phyloP scores from a whole-genome alignment of 2,888 invertebrate genomes.

The Odontocerum albicorne region DNA sequence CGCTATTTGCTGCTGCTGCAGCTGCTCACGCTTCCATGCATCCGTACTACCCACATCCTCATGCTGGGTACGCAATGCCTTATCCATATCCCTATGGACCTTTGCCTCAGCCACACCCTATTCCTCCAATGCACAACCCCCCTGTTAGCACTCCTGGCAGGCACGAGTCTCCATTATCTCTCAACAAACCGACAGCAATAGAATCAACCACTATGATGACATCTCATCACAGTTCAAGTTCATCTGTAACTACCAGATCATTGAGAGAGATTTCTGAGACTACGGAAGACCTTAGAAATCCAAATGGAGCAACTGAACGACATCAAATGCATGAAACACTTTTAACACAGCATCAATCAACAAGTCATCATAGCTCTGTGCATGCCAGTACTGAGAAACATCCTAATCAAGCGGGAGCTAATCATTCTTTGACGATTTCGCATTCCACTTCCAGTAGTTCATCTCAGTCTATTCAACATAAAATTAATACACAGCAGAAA shows the following conservation, averaged over 20 bases:
- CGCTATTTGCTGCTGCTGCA: constrained; percentile 63
- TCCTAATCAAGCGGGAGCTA: constrained; percentile 55
- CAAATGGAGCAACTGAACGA: constrained; percentile 55
- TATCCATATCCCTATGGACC: constrained; percentile 74
- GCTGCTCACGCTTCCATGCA: constrained; percentile 67
- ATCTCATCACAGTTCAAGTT: constrained; percentile 71
- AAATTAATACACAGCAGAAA: constrained; percentile 59
- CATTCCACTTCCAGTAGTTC: constrained; percentile 69
- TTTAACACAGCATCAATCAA: constrained; percentile 67
- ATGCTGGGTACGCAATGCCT: constrained; percentile 69
- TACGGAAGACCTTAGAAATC: constrained; percentile 52
- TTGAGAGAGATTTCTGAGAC: constrained; percentile 62
- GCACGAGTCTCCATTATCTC: constrained; percentile 48
- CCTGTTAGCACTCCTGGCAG: constrained; percentile 52
- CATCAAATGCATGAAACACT: constrained; percentile 67
- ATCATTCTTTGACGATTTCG: constrained; percentile 65
- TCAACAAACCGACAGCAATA: constrained; percentile 53
- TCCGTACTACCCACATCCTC: constrained; percentile 71
- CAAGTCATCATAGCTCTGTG: constrained; percentile 65
- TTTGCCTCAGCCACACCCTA: constrained; percentile 72
- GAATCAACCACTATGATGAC: constrained; percentile 70
- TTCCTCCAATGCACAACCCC: constrained; percentile 65
- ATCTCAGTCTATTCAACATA: constrained; percentile 65
- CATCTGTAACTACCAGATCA: constrained; percentile 69
- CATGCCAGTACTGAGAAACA: constrained; percentile 67